Evolutionary conservation across 1,140 invertebrate species (phyloP).

Genomic region (Drosophila kikkawai): DNA sequence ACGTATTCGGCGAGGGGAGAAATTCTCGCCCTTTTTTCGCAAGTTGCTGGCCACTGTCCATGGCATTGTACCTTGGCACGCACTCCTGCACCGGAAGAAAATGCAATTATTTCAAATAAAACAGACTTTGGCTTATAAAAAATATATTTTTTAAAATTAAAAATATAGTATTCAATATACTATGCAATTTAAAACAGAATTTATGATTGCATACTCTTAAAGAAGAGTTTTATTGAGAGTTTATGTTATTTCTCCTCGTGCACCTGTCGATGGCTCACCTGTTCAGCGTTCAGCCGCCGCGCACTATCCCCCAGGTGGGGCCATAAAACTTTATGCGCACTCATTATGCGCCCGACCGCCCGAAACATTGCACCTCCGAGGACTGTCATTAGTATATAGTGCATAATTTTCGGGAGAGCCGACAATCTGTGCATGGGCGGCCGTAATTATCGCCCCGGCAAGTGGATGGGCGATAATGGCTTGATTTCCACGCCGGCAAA

Average conservation of each 20-base stretch:
- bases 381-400: conserved; percentile 53
- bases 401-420: conserved; percentile 47
- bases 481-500: conserved; percentile 59
- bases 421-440: conserved; percentile 56
- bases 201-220: neutral
- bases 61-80: conserved; percentile 51
- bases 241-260: conserved; percentile 2
- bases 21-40: conserved; percentile 16
- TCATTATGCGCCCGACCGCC: conserved; percentile 36
- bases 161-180: neutral
- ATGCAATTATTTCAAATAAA: neutral
- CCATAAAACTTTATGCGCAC: conserved; percentile 67
- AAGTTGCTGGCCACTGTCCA: conserved; percentile 19
- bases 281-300: conserved; percentile 1
- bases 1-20: conserved; percentile 7
- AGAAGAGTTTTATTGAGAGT: too few species aligned
- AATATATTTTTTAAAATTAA: neutral
- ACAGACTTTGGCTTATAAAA: neutral
- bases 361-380: conserved; percentile 50
- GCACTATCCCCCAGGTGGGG: conserved; percentile 8
- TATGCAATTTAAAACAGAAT: too few species aligned
- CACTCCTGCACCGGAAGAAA: conserved; percentile 25
- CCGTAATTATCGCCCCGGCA: conserved; percentile 62
- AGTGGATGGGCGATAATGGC: conserved; percentile 69
- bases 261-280: conserved; percentile 23